Conservation (phyloP, 2,113 vertebrate genomes). For the Empidonax alnorum region DNA sequence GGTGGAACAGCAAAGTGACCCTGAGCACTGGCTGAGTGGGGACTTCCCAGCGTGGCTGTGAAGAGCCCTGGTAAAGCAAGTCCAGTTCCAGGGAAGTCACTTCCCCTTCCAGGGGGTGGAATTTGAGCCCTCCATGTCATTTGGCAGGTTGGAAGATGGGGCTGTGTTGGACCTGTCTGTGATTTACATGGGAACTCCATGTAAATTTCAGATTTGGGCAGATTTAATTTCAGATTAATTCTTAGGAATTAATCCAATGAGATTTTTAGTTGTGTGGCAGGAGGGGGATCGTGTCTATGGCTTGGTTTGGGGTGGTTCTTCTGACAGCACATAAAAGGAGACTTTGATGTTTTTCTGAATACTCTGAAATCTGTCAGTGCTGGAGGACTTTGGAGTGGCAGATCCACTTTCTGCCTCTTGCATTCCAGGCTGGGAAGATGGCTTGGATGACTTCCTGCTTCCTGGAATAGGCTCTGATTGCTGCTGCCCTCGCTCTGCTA, state of each 20-base stretch:
- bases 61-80: neutral
- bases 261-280: neutral
- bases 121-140: neutral
- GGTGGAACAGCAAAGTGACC: neutral
- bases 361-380: neutral
- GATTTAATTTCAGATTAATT: neutral
- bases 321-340: neutral
- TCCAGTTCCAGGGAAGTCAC: neutral
- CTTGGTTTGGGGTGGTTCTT: neutral
- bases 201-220: neutral
- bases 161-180: neutral
- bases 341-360: neutral
- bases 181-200: neutral
- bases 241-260: neutral
- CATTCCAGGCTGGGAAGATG: constrained; percentile 28
- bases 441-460: constrained; percentile 34
- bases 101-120: neutral
- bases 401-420: neutral
- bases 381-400: neutral
- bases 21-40: neutral
- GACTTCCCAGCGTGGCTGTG: neutral
- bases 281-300: neutral
- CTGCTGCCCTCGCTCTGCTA: neutral
- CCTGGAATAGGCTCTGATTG: constrained; percentile 6
- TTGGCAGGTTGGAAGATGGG: neutral